Conservation (phyloP, 1,140 invertebrate species). For the Apis cerana region DNA sequence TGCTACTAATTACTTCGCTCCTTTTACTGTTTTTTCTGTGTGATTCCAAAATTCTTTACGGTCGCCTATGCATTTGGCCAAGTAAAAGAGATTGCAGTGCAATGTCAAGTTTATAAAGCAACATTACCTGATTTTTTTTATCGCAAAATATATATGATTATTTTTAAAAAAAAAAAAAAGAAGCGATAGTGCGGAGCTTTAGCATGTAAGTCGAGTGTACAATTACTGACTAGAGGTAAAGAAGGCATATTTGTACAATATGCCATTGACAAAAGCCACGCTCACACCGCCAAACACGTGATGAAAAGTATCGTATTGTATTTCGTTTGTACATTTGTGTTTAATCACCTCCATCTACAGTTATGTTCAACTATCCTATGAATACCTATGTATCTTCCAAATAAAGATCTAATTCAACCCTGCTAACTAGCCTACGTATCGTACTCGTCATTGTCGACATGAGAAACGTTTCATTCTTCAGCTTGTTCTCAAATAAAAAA, state of each 20-base stretch:
- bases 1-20: conserved; percentile 47
- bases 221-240: conserved; percentile 60
- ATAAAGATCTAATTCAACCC: conserved; percentile 73
- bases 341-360: conserved; percentile 64
- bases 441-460: conserved; percentile 27
- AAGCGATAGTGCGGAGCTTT: conserved; percentile 64
- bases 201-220: conserved; percentile 64
- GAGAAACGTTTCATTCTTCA: conserved; percentile 35
- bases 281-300: conserved; percentile 52
- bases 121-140: conserved; percentile 70
- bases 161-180: conserved; percentile 62
- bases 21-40: conserved; percentile 63
- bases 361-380: conserved; percentile 69
- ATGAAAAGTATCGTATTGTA: conserved; percentile 66
- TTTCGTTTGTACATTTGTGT: conserved; percentile 75
- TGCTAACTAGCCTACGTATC: conserved; percentile 52
- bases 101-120: conserved; percentile 59
- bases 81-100: conserved; percentile 65
- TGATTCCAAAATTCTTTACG: conserved; percentile 57
- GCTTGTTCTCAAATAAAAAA: conserved; percentile 56
- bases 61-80: conserved; percentile 37
- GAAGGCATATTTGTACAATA: conserved; percentile 40
- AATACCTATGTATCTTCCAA: conserved; percentile 74
- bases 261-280: conserved; percentile 44
- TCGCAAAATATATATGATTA: conserved; percentile 68